phyloP scores from a whole-genome alignment of 37 sponge, comb jelly and placozoan species.

The Oscarella lobularis region DNA sequence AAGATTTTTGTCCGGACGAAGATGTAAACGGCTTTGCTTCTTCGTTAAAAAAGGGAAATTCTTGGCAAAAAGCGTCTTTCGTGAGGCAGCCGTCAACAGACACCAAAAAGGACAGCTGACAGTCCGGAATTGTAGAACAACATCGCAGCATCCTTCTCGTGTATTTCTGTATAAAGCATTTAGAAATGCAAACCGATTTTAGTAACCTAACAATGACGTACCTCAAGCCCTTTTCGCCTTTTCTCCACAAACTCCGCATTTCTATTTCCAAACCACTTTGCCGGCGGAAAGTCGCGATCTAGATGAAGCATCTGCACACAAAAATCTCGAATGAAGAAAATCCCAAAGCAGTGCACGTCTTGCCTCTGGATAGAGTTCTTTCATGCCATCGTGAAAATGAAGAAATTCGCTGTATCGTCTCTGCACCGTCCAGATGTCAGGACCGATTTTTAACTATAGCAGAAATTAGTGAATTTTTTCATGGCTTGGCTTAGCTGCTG shows the following conservation, averaged over 20 bases:
- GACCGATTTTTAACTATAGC: background rate
- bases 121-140: too few relatives aligned
- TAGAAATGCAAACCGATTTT: too few relatives aligned
- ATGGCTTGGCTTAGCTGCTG: too few relatives aligned
- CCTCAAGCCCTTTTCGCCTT: constrained; percentile 34
- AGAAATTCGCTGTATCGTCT: background rate
- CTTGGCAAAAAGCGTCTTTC: background rate
- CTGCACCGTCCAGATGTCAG: background rate
- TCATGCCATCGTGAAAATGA: background rate
- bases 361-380: background rate
- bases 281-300: constrained; percentile 24
- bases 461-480: background rate
- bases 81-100: too few relatives aligned
- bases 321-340: background rate
- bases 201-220: too few relatives aligned
- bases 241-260: constrained; percentile 18
- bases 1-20: too few relatives aligned
- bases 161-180: too few relatives aligned
- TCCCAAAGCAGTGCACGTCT: background rate
- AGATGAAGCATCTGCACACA: background rate
- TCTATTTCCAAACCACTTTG: constrained; percentile 44
- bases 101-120: too few relatives aligned
- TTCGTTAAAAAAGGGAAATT: background rate
- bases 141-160: too few relatives aligned
- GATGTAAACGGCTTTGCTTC: too few relatives aligned